Base-by-base conservation (phyloP, 2,888 invertebrate genomes). In the Augiades crinisus region DNA sequence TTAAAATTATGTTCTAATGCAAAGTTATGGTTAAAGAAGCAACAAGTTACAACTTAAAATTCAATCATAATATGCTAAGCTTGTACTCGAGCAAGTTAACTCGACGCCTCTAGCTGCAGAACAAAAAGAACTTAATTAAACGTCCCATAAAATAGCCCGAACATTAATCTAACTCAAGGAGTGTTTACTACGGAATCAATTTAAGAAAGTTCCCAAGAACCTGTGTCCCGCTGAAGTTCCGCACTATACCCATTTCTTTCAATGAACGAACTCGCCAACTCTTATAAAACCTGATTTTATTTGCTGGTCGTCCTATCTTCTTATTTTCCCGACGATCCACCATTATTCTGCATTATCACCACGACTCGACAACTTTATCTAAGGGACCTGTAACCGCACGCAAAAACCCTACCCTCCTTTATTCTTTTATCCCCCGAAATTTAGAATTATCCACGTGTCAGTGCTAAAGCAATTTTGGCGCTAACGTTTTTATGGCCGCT, bases 301-400 rank as follows among this genome's bases (percentile, higher is more conserved):
- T 78, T 70, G 69, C 63, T 58, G 65, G 62, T 54, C 64, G 62
- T 63, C 71, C 74, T 83, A 80, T 85, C 82, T 78, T 65, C 68
- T 78, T 72, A 77, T 81, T 77, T 73, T 72, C 64, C 64, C 40
- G 71, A 68, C 74, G 70, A 72, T 69, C 70, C 67, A 44, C 77
- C 82, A 82, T 87, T 84, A 84, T 74, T 85, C 75, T 74, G 66
- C 67, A 79, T 85, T 86, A 84, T 83, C 81, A 70, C 63, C 74
- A 68, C 69, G 72, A 75, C 69, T 69, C 71, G 76, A 76, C 71
- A 72, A 78, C 70, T 74, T 75, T 78, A 76, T 78, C 72, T 50
- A 36, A 52, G 55, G 61, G 57, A 67, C 69, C 62, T 70, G 64
- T 66, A 64, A 62, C 67, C 61, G 64, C 65, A 64, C 56, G 57